Percentiles rank a stretch among this genome's conserved stretches.
Conservation (phyloP, 1,140 invertebrate genomes). For the Orussus abietinus region DNA sequence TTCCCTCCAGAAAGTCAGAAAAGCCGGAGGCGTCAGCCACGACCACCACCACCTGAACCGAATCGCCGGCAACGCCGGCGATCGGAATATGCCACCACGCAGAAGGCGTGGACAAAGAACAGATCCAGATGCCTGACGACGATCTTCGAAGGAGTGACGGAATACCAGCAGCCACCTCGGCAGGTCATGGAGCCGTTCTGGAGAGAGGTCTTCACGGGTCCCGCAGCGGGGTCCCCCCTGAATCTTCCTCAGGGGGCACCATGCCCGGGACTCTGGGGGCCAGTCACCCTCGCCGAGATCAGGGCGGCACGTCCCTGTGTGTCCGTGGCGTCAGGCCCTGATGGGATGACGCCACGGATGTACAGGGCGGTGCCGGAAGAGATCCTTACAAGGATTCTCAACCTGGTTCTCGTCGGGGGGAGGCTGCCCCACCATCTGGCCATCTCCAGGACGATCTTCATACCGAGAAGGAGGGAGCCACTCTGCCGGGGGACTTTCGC, state of each 20-base stretch:
- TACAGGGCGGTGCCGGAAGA: background rate
- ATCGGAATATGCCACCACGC: background rate
- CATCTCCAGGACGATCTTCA: slow-evolving; percentile 15
- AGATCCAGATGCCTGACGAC: background rate
- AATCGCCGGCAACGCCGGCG: too few species aligned
- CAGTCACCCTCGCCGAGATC: background rate
- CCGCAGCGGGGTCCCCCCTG: background rate
- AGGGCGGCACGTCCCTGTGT: background rate
- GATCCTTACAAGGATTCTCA: slow-evolving; percentile 8
- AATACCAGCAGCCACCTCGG: background rate
- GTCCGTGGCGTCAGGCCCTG: slow-evolving; percentile 12
- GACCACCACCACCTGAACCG: too few species aligned
- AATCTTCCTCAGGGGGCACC: too few species aligned
- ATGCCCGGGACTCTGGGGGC: background rate
- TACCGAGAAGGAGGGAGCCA: slow-evolving; percentile 28
- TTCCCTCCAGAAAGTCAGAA: too few species aligned
- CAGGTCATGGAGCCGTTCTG: slow-evolving; percentile 10
- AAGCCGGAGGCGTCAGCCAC: too few species aligned
- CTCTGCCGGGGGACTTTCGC: slow-evolving; percentile 30
- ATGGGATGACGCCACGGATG: slow-evolving; percentile 3
- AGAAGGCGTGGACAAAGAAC: slow-evolving; percentile 3
- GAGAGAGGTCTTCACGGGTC: background rate
- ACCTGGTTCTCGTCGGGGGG: slow-evolving; percentile 5
- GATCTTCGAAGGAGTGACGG: background rate
- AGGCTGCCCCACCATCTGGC: slow-evolving; percentile 11